phyloP scores from a whole-genome alignment of 2,797 vertebrate species.

The Sphenodon punctatus region DNA sequence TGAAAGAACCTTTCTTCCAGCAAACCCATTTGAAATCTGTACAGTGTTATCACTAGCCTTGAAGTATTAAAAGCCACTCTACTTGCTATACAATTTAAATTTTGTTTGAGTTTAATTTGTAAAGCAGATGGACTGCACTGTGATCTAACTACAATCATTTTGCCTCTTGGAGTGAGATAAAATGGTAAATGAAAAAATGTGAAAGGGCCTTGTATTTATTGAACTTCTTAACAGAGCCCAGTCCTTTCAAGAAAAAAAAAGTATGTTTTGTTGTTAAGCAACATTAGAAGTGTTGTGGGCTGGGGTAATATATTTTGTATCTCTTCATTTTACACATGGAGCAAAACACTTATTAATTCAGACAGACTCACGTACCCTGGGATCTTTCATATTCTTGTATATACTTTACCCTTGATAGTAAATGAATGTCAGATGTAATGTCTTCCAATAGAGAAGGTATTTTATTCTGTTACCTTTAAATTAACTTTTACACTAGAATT shows the following conservation, averaged over 20 bases:
- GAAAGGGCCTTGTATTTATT: conserved; percentile 7
- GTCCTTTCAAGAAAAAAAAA: conserved; percentile 7
- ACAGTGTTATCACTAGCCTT: background rate
- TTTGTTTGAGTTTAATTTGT: conserved; percentile 37
- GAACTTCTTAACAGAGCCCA: conserved; percentile 4
- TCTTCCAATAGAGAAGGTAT: background rate
- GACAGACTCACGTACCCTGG: conserved; percentile 11
- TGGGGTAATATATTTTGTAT: background rate
- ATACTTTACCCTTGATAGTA: conserved; percentile 15
- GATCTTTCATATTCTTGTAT: background rate
- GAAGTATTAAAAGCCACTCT: background rate
- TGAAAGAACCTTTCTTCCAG: background rate
- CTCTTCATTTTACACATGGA: conserved; percentile 8
- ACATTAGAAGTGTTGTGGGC: background rate
- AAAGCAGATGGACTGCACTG: conserved; percentile 28
- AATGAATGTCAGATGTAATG: background rate
- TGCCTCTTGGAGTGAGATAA: conserved; percentile 4
- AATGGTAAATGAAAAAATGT: background rate
- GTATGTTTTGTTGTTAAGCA: background rate
- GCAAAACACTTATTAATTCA: background rate
- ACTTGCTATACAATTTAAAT: background rate
- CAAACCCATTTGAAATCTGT: background rate
- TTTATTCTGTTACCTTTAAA: background rate
- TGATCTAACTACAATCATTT: conserved; percentile 19
- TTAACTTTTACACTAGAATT: background rate